phyloP scores from a whole-genome alignment of 2,113 vertebrate species.

The Onychostoma macrolepis region DNA sequence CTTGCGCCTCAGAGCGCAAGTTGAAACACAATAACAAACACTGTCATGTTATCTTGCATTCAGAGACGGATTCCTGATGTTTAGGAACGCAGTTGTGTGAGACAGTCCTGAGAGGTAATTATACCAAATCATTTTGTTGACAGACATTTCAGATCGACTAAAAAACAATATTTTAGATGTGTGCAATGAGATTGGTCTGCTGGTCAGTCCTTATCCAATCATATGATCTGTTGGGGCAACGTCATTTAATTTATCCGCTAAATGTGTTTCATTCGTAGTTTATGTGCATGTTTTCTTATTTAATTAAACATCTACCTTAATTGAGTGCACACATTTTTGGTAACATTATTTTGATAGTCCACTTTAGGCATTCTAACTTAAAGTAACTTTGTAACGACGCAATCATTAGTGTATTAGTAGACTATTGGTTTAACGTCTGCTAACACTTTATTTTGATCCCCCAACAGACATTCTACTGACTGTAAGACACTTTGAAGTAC shows the following conservation, averaged over 20 bases:
- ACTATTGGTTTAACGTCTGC: too few species aligned
- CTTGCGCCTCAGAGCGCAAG: not conserved
- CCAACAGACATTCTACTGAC: too few species aligned
- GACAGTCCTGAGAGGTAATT: not conserved
- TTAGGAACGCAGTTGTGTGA: not conserved
- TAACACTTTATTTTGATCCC: too few species aligned
- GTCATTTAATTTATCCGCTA: not conserved
- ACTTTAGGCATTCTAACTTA: too few species aligned
- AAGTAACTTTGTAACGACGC: too few species aligned
- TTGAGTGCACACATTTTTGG: too few species aligned
- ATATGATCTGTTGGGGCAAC: not conserved
- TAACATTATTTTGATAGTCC: too few species aligned
- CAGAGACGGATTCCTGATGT: not conserved
- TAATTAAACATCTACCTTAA: too few species aligned
- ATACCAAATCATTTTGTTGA: not conserved
- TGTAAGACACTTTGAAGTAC: too few species aligned
- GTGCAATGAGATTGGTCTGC: not conserved
- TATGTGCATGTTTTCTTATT: too few species aligned
- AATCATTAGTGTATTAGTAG: too few species aligned
- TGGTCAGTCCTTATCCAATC: not conserved
- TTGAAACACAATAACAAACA: not conserved
- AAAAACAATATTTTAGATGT: slow-evolving; percentile 1
- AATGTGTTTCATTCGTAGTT: not conserved
- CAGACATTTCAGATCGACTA: not conserved
- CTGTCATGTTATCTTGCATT: slow-evolving; percentile 1